phyloP scores from a whole-genome alignment of 2,113 vertebrate species.

The Oceanites oceanicus region DNA sequence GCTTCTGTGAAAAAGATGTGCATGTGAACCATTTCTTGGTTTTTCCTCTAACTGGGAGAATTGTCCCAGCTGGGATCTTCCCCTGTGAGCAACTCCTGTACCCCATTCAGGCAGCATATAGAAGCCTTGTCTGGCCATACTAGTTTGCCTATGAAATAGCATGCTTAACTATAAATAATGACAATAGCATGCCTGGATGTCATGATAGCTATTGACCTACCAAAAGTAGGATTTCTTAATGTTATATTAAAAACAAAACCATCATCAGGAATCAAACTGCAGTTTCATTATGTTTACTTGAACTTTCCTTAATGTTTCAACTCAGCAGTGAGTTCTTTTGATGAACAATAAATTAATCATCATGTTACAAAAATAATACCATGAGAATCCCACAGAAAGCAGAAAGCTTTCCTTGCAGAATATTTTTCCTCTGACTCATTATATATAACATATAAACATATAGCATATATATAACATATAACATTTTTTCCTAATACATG shows the following conservation, averaged over 20 bases:
- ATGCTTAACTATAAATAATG: neutral
- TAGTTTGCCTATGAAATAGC: neutral
- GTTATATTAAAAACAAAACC: neutral
- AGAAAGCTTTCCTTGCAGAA: neutral
- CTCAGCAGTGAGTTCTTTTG: neutral
- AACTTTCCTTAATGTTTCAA: neutral
- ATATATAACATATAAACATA: too few species aligned
- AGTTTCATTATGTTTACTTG: neutral
- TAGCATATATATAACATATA: too few species aligned
- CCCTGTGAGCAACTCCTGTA: neutral
- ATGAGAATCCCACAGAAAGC: neutral
- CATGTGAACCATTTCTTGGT: neutral
- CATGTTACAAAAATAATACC: neutral
- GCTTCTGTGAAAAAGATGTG: neutral
- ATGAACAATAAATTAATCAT: neutral
- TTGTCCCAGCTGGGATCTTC: neutral
- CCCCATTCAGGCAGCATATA: neutral
- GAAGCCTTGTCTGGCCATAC: neutral
- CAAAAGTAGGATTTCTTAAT: neutral
- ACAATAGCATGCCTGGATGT: neutral
- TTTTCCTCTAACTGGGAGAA: neutral
- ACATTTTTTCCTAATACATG: neutral
- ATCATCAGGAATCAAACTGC: neutral
- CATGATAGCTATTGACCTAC: neutral
- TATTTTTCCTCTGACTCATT: constrained; percentile 11